These are phyloP conservation scores for Trichechus manatus DNA, from an alignment of 2,113 vertebrate genomes.

Conservation along the genomic window DNA sequence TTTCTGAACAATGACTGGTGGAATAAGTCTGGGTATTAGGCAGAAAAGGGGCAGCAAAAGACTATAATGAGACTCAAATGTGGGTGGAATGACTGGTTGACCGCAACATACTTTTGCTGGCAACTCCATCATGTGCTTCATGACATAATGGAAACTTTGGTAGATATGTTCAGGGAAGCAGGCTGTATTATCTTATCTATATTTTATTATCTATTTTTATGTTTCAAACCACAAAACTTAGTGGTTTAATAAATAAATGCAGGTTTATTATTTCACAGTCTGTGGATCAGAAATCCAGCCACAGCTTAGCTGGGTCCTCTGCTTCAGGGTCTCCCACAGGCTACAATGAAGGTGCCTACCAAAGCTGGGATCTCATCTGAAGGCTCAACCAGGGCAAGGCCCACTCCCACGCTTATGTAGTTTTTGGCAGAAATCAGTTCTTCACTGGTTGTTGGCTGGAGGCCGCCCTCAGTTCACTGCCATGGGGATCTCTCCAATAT, in stretches of 20 bases:
- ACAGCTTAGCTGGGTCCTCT: neutral
- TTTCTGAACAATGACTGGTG: constrained; percentile 34
- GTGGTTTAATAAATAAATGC: neutral
- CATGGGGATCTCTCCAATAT: neutral
- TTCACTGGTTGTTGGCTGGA: neutral
- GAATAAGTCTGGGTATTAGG: neutral
- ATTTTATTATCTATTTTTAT: neutral
- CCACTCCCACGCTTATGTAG: neutral
- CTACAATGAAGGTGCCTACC: neutral
- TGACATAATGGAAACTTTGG: neutral
- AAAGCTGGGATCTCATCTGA: neutral
- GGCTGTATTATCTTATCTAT: neutral
- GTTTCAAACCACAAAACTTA: neutral
- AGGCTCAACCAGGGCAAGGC: neutral
- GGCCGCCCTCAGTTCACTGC: neutral
- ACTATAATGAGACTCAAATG: neutral
- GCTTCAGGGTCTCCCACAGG: neutral
- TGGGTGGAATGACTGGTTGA: neutral
- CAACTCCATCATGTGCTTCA: neutral
- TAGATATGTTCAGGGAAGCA: neutral
- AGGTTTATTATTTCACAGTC: neutral
- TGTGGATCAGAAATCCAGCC: neutral
- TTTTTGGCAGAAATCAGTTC: neutral
- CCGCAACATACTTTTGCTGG: neutral
- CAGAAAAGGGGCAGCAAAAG: neutral